Evolutionary conservation across 2,888 invertebrate genomes (phyloP).

Genomic region (Drosophila nigricruria): DNA sequence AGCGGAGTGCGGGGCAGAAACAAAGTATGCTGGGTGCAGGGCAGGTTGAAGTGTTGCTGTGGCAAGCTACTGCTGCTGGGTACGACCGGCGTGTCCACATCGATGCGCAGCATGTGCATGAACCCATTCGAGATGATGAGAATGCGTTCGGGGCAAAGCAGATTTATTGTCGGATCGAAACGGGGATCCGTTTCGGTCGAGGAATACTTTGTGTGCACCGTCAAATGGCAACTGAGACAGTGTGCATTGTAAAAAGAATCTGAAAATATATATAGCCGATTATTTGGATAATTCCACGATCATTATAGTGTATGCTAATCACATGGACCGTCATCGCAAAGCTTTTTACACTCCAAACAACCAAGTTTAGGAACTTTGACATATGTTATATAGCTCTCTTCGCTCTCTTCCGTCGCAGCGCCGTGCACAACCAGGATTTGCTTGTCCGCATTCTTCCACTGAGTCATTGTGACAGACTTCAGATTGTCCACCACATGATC

Average conservation of each 20-base stretch:
- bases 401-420: conserved; percentile 84
- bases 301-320: conserved; percentile 27
- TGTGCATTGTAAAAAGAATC: conserved; percentile 88
- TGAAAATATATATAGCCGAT: conserved; percentile 58
- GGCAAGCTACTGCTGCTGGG: conserved; percentile 36
- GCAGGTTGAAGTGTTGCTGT: conserved; percentile 48
- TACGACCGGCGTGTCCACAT: conserved; percentile 85
- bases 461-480: conserved; percentile 88
- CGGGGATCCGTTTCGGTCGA: conserved; percentile 94
- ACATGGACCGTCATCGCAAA: conserved; percentile 83
- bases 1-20: conserved; percentile 50
- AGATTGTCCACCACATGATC: conserved; percentile 88
- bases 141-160: conserved; percentile 90
- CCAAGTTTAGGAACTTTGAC: conserved; percentile 88
- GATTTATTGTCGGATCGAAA: conserved; percentile 90
- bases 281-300: background rate
- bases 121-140: conserved; percentile 94
- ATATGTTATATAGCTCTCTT: conserved; percentile 85
- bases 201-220: conserved; percentile 96
- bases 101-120: conserved; percentile 91
- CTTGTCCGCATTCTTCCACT: conserved; percentile 88
- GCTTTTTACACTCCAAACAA: conserved; percentile 88
- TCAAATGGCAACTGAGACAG: conserved; percentile 95
- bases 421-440: conserved; percentile 88
- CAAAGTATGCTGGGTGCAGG: conserved; percentile 64